phyloP scores from a whole-genome alignment of 2,888 invertebrate genomes.

The Synanthedon myopaeformis region DNA sequence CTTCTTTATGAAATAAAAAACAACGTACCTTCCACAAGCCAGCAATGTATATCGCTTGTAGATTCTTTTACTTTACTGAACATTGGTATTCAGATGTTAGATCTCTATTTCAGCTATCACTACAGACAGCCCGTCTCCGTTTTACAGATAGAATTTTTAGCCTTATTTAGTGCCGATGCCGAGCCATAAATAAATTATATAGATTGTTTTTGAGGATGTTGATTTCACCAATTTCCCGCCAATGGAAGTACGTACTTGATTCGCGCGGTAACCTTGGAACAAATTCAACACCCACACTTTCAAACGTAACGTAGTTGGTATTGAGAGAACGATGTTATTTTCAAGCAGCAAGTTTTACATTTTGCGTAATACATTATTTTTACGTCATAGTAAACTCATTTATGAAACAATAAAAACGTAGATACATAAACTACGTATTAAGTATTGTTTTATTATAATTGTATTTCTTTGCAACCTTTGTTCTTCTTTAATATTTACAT shows the following conservation, averaged over 20 bases:
- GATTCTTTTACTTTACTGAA: no score
- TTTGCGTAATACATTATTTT: slow-evolving; percentile 20
- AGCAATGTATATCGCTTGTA: no score
- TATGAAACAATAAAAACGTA: background rate
- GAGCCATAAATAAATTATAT: slow-evolving; percentile 1
- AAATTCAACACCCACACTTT: slow-evolving; percentile 43
- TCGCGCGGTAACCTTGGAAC: slow-evolving; percentile 38
- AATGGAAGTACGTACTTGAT: slow-evolving; percentile 16
- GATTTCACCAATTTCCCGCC: slow-evolving; percentile 43
- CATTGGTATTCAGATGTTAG: no score
- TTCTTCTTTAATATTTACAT: no score
- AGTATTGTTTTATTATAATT: background rate
- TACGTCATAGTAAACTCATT: slow-evolving; percentile 11
- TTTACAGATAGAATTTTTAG: slow-evolving; percentile 18
- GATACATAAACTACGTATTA: background rate
- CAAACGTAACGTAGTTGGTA: slow-evolving; percentile 19
- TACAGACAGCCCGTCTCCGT: slow-evolving; percentile 35
- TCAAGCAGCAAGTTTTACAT: slow-evolving; percentile 23
- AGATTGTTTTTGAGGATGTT: slow-evolving; percentile 10
- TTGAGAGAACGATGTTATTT: slow-evolving; percentile 46
- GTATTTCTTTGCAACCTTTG: no score
- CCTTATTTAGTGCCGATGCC: slow-evolving; percentile 1
- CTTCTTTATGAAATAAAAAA: no score
- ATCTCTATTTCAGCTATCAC: slow-evolving; percentile 20
- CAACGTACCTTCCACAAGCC: no score